A percentile compares a stretch with the other conserved stretches of the same genome.
These are phyloP conservation scores for Holcopasites calliopsidis DNA, from an alignment of 1,140 invertebrate species.

Conservation along the genomic window DNA sequence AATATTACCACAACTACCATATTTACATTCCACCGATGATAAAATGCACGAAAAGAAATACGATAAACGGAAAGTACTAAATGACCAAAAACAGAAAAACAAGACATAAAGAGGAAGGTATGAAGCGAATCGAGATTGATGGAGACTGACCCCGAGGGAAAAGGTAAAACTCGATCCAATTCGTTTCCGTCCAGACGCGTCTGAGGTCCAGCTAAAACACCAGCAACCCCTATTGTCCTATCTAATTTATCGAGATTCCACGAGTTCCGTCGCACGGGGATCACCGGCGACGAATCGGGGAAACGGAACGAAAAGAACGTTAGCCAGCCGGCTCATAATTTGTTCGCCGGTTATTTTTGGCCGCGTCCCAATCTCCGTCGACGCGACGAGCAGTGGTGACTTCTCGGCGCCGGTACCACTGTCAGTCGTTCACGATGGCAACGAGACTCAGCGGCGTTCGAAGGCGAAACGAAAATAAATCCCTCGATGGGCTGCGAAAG, in stretches of 20 bases:
- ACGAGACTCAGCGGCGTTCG: constrained; percentile 28
- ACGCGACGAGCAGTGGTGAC: constrained; percentile 39
- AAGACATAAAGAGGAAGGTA: neutral
- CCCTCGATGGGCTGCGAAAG: constrained; percentile 48
- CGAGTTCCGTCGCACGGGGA: constrained; percentile 5
- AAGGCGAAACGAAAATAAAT: constrained; percentile 60
- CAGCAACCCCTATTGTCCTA: neutral
- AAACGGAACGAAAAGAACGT: constrained; percentile 57
- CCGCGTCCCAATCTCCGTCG: constrained; percentile 36
- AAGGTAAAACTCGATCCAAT: constrained; percentile 1
- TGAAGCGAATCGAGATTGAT: neutral
- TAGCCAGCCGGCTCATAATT: constrained; percentile 71
- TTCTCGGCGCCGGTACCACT: constrained; percentile 51
- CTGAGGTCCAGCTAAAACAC: neutral
- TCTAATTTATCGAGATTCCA: constrained; percentile 28
- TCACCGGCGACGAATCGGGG: constrained; percentile 27
- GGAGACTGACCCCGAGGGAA: neutral
- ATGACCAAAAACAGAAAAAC: neutral
- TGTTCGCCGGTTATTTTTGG: constrained; percentile 71
- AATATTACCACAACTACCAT: no score
- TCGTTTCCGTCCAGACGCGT: neutral
- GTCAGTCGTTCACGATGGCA: constrained; percentile 44
- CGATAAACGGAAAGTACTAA: no score
- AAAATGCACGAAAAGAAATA: no score
- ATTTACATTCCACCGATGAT: no score